These are phyloP conservation scores for Varanus komodoensis DNA, from an alignment of 2,113 vertebrate genomes.

Conservation along the genomic window DNA sequence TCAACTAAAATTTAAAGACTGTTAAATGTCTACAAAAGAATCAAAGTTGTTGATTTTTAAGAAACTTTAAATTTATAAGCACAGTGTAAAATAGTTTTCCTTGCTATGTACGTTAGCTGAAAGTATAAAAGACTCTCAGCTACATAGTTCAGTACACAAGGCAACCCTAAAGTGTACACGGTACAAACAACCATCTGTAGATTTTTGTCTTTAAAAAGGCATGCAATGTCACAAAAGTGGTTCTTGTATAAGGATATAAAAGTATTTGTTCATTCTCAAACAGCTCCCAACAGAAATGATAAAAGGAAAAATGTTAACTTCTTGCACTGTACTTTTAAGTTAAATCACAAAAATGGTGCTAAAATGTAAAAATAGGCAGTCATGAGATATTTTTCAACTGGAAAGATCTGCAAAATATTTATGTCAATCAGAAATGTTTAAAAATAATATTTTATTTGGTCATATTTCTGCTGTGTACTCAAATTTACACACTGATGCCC, in stretches of 20 bases:
- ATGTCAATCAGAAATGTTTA: constrained; percentile 64
- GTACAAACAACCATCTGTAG: constrained; percentile 82
- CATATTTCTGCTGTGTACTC: constrained; percentile 73
- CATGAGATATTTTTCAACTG: constrained; percentile 57
- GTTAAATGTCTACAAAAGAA: constrained; percentile 85
- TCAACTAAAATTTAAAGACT: constrained; percentile 86
- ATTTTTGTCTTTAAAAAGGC: constrained; percentile 82
- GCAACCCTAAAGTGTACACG: constrained; percentile 83
- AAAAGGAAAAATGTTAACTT: constrained; percentile 53
- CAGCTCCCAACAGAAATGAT: constrained; percentile 65
- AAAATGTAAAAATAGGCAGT: constrained; percentile 53
- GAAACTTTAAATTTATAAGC: constrained; percentile 85
- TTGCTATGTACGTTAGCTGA: constrained; percentile 82
- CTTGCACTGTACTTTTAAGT: constrained; percentile 66
- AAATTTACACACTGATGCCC: constrained; percentile 41
- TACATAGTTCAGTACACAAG: constrained; percentile 83
- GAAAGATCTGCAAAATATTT: constrained; percentile 54
- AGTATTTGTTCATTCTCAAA: constrained; percentile 69
- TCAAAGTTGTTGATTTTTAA: constrained; percentile 64
- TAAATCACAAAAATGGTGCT: constrained; percentile 63
- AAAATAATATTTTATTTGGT: constrained; percentile 75
- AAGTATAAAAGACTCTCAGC: constrained; percentile 83
- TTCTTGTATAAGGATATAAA: constrained; percentile 69
- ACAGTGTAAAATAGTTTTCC: constrained; percentile 84
- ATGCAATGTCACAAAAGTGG: constrained; percentile 79